Evolutionary conservation across 1,140 invertebrate genomes (phyloP).

Genomic region (Papilio polyxenes): DNA sequence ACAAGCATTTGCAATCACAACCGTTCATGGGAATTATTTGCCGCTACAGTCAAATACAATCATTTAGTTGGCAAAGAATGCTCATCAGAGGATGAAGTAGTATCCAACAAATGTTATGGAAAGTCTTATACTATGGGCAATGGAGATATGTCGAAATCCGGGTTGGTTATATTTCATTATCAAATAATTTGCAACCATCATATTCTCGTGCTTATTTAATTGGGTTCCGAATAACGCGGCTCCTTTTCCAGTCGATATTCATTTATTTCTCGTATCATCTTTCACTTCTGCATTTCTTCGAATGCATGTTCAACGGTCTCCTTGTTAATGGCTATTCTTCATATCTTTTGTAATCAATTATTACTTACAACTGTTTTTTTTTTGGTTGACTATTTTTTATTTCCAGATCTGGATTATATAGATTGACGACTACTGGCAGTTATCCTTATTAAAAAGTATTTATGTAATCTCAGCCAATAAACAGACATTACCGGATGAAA

Average conservation of each 20-base stretch:
- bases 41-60: constrained; percentile 60
- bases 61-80: constrained; percentile 53
- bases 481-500: too few relatives aligned
- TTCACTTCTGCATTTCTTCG: not conserved
- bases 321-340: too few relatives aligned
- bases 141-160: constrained; percentile 41
- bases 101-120: constrained; percentile 44
- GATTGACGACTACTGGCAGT: not conserved
- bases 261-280: not conserved
- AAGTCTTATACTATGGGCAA: constrained; percentile 45
- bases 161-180: constrained; percentile 41
- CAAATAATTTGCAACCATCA: too few relatives aligned
- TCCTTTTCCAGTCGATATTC: not conserved
- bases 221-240: not conserved
- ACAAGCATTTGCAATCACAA: constrained; percentile 82
- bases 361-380: too few relatives aligned
- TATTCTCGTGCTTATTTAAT: too few relatives aligned
- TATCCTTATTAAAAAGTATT: not conserved
- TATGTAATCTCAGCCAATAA: not conserved
- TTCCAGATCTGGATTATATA: constrained; percentile 8
- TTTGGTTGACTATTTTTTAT: not conserved
- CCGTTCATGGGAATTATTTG: constrained; percentile 83
- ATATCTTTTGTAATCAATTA: too few relatives aligned
- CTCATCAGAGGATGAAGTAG: constrained; percentile 42
- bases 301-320: too few relatives aligned